These are phyloP conservation scores for Arvicanthis niloticus DNA, from an alignment of 2,113 vertebrate genomes.

Conservation along the genomic window DNA sequence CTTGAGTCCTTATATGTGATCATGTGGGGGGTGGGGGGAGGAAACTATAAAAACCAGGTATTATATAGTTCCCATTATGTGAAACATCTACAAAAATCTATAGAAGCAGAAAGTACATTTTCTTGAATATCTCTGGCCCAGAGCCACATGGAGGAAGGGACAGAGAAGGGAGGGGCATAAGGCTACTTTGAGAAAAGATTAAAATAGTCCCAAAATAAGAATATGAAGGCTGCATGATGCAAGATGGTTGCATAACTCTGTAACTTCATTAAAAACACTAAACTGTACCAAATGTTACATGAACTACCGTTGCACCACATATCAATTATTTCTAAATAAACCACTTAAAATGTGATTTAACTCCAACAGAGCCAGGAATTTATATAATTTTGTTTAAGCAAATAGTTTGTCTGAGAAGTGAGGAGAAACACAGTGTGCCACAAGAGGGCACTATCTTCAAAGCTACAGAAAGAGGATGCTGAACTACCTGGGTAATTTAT, in stretches of 20 bases:
- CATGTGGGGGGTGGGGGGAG: background rate
- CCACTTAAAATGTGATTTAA: background rate
- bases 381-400: background rate
- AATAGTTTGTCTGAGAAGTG: background rate
- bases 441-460: constrained; percentile 84
- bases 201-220: background rate
- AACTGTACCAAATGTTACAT: background rate
- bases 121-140: background rate
- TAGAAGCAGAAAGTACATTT: background rate
- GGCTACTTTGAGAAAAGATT: background rate
- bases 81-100: background rate
- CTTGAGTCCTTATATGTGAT: background rate
- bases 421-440: constrained; percentile 71
- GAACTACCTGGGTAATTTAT: background rate
- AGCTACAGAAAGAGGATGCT: constrained; percentile 46
- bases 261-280: background rate
- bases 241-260: background rate
- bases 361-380: background rate
- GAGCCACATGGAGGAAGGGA: background rate
- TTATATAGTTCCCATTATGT: background rate
- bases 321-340: background rate
- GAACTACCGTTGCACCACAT: background rate
- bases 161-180: background rate
- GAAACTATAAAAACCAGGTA: background rate
- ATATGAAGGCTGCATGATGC: background rate